A percentile compares a stretch with the other conserved stretches of the same genome.
Evolutionary conservation across 2,113 vertebrate species (phyloP).

Genomic region (Pongo abelii): DNA sequence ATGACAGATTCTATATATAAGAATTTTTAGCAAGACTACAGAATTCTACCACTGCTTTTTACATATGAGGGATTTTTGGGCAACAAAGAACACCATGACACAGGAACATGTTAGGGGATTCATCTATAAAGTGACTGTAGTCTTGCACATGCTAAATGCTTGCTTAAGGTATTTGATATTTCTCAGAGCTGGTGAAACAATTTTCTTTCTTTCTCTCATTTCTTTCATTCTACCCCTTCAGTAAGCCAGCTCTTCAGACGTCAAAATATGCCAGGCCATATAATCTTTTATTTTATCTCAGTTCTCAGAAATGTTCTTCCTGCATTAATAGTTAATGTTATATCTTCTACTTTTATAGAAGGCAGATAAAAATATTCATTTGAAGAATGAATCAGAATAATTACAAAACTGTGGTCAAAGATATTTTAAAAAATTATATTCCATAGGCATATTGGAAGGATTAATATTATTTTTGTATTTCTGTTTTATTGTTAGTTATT

Average conservation of each 20-base stretch:
- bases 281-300: background rate
- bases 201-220: background rate
- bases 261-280: background rate
- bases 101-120: slow-evolving; percentile 31
- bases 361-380: slow-evolving; percentile 26
- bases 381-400: slow-evolving; percentile 13
- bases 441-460: background rate
- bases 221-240: background rate
- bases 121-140: slow-evolving; percentile 1
- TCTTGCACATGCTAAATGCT: slow-evolving; percentile 6
- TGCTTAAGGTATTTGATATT: slow-evolving; percentile 29
- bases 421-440: background rate
- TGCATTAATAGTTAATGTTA: background rate
- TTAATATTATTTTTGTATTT: background rate
- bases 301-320: background rate
- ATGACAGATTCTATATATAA: background rate
- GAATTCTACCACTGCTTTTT: slow-evolving; percentile 35
- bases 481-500: background rate
- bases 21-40: slow-evolving; percentile 41
- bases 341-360: background rate
- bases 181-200: background rate
- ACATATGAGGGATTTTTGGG: slow-evolving; percentile 2
- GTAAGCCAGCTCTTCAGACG: background rate
- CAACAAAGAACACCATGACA: slow-evolving; percentile 26
- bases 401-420: background rate